Evolutionary conservation across 1,140 invertebrate species (phyloP).

Genomic region (Cylas formicarius): DNA sequence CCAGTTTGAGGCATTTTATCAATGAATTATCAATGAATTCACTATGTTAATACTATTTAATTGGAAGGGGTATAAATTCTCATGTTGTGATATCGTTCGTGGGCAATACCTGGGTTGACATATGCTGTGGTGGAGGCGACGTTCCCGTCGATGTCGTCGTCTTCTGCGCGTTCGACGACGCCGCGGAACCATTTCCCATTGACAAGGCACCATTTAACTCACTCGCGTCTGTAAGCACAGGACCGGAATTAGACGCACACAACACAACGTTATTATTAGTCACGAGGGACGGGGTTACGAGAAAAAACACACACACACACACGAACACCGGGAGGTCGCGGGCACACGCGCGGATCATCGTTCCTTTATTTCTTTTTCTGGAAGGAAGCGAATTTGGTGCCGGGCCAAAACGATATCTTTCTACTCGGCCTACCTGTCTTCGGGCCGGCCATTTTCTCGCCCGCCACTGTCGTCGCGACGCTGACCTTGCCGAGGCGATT

Average conservation of each 20-base stretch:
- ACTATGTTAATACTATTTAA: no score
- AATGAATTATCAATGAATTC: no score
- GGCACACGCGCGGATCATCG: constrained; percentile 15
- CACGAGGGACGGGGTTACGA: no score
- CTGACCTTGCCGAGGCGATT: constrained; percentile 35
- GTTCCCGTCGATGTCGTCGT: constrained; percentile 57
- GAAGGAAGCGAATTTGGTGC: constrained; percentile 51
- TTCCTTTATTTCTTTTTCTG: constrained; percentile 26
- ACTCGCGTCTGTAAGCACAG: constrained; percentile 8
- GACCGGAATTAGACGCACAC: constrained; percentile 11
- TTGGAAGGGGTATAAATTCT: no score
- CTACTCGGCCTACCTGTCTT: constrained; percentile 60
- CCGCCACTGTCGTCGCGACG: constrained; percentile 18
- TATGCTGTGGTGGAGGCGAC: constrained; percentile 77
- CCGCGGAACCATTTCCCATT: no score
- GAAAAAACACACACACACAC: constrained; percentile 19
- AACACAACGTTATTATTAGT: constrained; percentile 9
- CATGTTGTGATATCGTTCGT: no score
- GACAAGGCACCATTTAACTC: no score
- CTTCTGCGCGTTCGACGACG: no score
- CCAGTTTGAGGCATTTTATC: no score
- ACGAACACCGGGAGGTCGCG: constrained; percentile 16
- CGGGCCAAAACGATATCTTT: constrained; percentile 67
- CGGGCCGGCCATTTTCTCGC: constrained; percentile 28
- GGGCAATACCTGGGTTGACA: constrained; percentile 75